Conservation (phyloP, 1,140 invertebrate species). For the Parapsyche elsis region DNA sequence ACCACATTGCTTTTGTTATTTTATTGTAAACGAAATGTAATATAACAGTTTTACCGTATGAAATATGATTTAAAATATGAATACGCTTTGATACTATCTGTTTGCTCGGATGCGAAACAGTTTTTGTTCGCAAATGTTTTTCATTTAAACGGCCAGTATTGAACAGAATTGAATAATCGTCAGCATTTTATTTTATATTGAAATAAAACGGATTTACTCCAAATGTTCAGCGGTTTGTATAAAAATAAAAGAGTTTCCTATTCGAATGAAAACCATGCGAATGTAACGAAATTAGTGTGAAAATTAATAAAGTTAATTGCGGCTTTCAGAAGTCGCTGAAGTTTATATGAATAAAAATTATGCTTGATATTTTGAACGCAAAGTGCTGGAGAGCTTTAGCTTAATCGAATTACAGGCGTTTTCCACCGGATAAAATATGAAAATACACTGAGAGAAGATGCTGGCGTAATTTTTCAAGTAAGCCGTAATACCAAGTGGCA, state of each 20-base stretch:
- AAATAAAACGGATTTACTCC: no score
- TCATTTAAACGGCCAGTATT: no score
- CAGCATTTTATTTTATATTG: no score
- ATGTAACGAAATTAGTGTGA: neutral
- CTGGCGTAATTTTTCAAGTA: constrained; percentile 19
- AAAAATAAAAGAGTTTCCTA: neutral
- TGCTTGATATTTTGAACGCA: constrained; percentile 19
- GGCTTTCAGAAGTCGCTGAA: constrained; percentile 1
- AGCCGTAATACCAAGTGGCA: constrained; percentile 2
- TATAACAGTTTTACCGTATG: no score
- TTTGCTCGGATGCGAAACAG: no score
- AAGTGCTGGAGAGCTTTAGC: constrained; percentile 17
- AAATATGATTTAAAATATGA: no score
- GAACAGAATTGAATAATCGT: no score
- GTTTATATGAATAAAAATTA: constrained; percentile 30
- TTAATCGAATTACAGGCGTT: constrained; percentile 26
- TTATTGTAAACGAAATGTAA: no score
- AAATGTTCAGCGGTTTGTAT: no score
- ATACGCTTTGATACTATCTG: no score
- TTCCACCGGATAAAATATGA: constrained; percentile 22
- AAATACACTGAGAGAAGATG: constrained; percentile 14
- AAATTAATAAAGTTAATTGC: constrained; percentile 21
- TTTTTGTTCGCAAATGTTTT: no score
- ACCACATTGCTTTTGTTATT: no score
- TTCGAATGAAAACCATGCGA: neutral